Evolutionary conservation across 2,888 invertebrate species (phyloP).

Genomic region (Drosophila nr. fundita): DNA sequence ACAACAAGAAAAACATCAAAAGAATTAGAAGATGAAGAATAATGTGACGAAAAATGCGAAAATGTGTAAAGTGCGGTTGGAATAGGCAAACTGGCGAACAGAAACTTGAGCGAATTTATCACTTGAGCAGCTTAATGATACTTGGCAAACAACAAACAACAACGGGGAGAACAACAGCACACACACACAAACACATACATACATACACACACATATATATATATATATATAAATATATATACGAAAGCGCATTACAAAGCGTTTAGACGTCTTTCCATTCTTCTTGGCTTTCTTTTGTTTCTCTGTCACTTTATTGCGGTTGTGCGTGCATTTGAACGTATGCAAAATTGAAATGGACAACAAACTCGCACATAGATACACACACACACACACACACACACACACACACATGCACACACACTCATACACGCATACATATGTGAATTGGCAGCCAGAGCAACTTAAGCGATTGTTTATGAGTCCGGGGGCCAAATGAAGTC

Average conservation of each 20-base stretch:
- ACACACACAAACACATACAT: slow-evolving; percentile 23
- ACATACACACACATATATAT: background rate
- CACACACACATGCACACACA: background rate
- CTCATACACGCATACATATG: background rate
- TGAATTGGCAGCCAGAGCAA: slow-evolving; percentile 12
- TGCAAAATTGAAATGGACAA: slow-evolving; percentile 39
- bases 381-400: background rate
- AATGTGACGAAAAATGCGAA: slow-evolving; percentile 29
- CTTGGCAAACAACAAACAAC: slow-evolving; percentile 59
- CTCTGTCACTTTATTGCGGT: slow-evolving; percentile 21
- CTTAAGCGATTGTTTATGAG: slow-evolving; percentile 48
- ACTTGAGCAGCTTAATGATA: slow-evolving; percentile 77
- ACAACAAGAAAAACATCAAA: slow-evolving; percentile 2
- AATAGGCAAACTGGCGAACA: slow-evolving; percentile 15
- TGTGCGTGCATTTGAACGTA: slow-evolving; percentile 44
- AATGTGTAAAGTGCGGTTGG: slow-evolving; percentile 46
- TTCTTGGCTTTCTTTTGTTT: slow-evolving; percentile 34
- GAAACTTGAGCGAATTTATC: slow-evolving; percentile 70
- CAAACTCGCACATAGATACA: slow-evolving; percentile 1
- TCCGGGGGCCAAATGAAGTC: slow-evolving; percentile 45
- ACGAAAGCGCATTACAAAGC: slow-evolving; percentile 76
- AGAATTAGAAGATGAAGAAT: slow-evolving; percentile 2
- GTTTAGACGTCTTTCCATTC: slow-evolving; percentile 57
- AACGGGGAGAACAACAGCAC: slow-evolving; percentile 42
- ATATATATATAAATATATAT: background rate